Evolutionary conservation across 2,888 invertebrate genomes (phyloP).

Genomic region (Amphipoea lucens): DNA sequence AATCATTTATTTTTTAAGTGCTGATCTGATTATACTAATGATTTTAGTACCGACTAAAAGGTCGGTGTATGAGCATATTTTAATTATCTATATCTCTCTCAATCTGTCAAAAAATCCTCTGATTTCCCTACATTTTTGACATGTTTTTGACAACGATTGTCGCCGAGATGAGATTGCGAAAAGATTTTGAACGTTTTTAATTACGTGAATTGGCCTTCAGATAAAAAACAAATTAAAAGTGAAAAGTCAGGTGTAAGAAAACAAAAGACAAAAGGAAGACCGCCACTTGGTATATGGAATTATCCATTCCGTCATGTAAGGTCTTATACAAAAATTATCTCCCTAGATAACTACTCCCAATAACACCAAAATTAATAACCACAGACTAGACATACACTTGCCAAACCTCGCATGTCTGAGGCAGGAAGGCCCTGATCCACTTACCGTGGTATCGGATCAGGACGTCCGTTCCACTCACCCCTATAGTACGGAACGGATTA

Average conservation of each 20-base stretch:
- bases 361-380: background rate
- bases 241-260: background rate
- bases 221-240: background rate
- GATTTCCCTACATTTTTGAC: too few species aligned
- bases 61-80: background rate
- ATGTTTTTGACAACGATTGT: too few species aligned
- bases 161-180: too few species aligned
- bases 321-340: background rate
- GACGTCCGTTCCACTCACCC: constrained; percentile 59
- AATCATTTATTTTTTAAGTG: background rate
- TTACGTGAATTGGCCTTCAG: too few species aligned
- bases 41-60: background rate
- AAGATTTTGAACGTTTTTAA: too few species aligned
- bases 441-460: constrained; percentile 64
- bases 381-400: constrained; percentile 31
- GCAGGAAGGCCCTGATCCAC: constrained; percentile 66
- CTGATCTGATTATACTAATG: background rate
- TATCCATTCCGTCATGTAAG: background rate
- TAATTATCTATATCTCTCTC: background rate
- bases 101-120: too few species aligned
- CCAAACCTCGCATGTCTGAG: constrained; percentile 57
- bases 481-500: constrained; percentile 55
- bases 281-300: background rate
- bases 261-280: background rate
- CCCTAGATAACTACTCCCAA: background rate